Conservation (phyloP, 1,140 invertebrate genomes). For the Lepidurus apus region DNA sequence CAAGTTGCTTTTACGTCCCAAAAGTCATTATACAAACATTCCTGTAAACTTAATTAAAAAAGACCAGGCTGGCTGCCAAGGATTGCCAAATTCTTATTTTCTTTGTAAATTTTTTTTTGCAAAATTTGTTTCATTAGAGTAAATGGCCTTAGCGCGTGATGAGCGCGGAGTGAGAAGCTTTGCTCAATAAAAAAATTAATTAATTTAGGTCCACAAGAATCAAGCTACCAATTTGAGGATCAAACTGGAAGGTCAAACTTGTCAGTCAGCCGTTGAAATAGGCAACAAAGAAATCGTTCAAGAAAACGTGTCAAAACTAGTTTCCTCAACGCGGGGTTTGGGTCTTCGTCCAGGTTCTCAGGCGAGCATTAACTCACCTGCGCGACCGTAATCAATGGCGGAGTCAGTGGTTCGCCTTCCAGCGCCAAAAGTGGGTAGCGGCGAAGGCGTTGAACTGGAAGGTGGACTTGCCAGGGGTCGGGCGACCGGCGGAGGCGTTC, state of each 20-base stretch:
- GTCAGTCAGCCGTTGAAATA: not conserved
- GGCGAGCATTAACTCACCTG: constrained; percentile 40
- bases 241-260: constrained; percentile 22
- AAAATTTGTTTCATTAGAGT: not conserved
- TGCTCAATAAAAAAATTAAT: not conserved
- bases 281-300: not conserved
- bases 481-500: not conserved
- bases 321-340: not conserved
- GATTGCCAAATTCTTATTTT: not conserved
- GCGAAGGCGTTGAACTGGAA: constrained; percentile 29
- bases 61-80: not conserved
- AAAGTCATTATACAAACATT: not conserved
- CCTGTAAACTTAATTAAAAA: not conserved
- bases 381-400: constrained; percentile 32
- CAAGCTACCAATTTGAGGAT: not conserved
- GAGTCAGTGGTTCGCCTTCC: constrained; percentile 29
- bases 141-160: constrained; percentile 16
- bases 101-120: not conserved
- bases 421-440: not conserved
- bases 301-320: constrained; percentile 10
- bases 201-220: constrained; percentile 24
- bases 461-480: constrained; percentile 30
- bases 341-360: constrained; percentile 28
- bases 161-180: constrained; percentile 20
- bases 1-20: not conserved